Conservation (phyloP, 2,113 vertebrate species). For the Tetraodon nigroviridis region DNA sequence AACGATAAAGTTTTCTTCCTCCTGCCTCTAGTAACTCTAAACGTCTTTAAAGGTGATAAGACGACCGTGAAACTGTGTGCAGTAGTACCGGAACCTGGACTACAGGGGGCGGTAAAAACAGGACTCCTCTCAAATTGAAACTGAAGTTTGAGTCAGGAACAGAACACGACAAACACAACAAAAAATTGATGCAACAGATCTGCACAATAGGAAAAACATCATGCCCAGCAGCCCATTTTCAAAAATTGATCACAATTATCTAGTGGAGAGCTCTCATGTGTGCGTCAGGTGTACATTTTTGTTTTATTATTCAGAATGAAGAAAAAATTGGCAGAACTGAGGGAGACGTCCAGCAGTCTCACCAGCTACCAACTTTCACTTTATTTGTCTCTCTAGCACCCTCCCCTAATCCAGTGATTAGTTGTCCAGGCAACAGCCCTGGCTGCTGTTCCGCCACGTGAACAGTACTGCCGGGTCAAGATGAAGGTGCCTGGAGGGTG, state of each 20-base stretch:
- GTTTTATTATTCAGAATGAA: conserved; percentile 29
- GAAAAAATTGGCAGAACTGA: conserved; percentile 25
- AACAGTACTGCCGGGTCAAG: conserved; percentile 38
- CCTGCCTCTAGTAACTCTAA: too few relatives aligned
- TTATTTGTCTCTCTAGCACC: neutral
- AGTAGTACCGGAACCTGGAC: too few relatives aligned
- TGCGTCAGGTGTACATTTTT: conserved; percentile 10
- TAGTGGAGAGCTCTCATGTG: conserved; percentile 24
- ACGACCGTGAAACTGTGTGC: too few relatives aligned
- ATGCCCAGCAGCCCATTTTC: too few relatives aligned
- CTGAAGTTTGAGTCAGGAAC: too few relatives aligned
- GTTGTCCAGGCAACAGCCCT: conserved; percentile 62
- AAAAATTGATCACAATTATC: conserved; percentile 16
- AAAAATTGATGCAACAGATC: neutral
- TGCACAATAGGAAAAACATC: conserved; percentile 3
- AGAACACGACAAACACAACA: too few relatives aligned
- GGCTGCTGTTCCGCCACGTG: conserved; percentile 38
- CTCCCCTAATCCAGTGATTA: conserved; percentile 51
- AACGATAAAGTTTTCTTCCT: too few relatives aligned
- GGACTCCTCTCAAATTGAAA: too few relatives aligned
- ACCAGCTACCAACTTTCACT: conserved; percentile 14
- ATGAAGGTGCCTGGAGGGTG: conserved; percentile 52
- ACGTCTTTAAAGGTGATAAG: too few relatives aligned
- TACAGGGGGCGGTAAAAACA: too few relatives aligned
- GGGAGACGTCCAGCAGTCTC: conserved; percentile 30